Evolutionary conservation across 2,797 vertebrate species (phyloP).

Genomic region (Bradypus variegatus): DNA sequence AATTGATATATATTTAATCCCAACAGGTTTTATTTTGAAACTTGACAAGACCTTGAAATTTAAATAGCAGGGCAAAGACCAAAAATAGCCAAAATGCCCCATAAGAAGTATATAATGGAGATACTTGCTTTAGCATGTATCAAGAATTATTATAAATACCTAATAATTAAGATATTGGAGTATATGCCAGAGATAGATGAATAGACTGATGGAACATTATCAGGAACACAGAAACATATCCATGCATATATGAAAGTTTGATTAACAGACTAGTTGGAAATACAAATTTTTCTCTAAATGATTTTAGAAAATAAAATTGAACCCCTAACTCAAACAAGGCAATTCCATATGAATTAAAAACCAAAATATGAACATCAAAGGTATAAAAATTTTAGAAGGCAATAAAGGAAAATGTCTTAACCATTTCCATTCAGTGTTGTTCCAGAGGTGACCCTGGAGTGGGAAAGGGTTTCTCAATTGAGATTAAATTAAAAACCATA

Average conservation of each 20-base stretch:
- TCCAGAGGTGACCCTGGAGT: neutral
- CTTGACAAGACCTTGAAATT: neutral
- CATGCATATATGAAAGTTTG: neutral
- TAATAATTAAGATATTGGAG: neutral
- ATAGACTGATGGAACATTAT: neutral
- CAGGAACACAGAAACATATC: neutral
- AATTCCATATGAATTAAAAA: neutral
- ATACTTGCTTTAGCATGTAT: neutral
- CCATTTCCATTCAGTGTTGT: neutral
- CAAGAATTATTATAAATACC: neutral
- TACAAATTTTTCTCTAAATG: neutral
- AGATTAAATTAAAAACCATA: neutral
- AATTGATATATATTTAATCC: neutral
- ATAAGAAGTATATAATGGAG: neutral
- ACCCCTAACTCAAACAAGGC: neutral
- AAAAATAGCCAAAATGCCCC: neutral
- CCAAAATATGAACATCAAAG: neutral
- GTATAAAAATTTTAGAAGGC: neutral
- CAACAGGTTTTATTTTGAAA: constrained; percentile 5
- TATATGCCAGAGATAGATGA: neutral
- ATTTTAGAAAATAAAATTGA: neutral
- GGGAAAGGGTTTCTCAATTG: neutral
- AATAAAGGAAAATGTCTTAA: neutral
- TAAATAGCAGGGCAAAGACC: neutral
- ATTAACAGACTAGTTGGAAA: neutral